Base-by-base conservation (phyloP, 2,888 invertebrate species). In the Campoletis raptor region DNA sequence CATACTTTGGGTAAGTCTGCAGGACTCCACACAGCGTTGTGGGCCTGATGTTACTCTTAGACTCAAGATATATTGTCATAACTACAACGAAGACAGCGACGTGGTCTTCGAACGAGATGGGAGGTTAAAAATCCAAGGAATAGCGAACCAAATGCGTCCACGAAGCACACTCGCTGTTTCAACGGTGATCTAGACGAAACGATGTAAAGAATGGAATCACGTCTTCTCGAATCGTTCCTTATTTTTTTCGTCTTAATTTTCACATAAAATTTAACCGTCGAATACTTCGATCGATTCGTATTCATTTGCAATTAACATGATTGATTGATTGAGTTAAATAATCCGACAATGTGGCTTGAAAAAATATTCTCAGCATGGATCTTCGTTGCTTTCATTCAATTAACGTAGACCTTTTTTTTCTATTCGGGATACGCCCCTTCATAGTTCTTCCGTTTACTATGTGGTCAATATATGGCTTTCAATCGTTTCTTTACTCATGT, bases 1-100 rank as follows among this genome's bases (percentile, higher is more conserved):
- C 90, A 74, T 87, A 90, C 90, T 91, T 91, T 90, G 90, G 89
- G 83, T 21, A 88, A 86, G 89, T 90, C 89, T 83, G 85, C 90
- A 89, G 90, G 90, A 91, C 90, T 91, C 88, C 88, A 89, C 89
- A 77, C 81, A 69, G 81, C 76, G 77, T 40, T 12, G 40, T 40
- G 66, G 78, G 81, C 85, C 87, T 90, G 89, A 91, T 90, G 91
- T 90, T 91, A 90, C 91, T 92, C 89, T 88, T 73, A 83, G 87
- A 88, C 87, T 70, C 85, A 88, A 91, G 89, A 91, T 91, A 89
- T 89, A 89, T 89, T 89, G 88, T 88, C 89, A 88, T 89, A 89
- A 88, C 88, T 61, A 61, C 57, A 83, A 87, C 84, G 86, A 85
- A 69, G 61, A 87, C 81, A 70, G 72, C 67, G 67, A 61, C 45